These are phyloP conservation scores for Psilanteris sp. DNA, from an alignment of 1,140 invertebrate genomes.

Conservation along the genomic window DNA sequence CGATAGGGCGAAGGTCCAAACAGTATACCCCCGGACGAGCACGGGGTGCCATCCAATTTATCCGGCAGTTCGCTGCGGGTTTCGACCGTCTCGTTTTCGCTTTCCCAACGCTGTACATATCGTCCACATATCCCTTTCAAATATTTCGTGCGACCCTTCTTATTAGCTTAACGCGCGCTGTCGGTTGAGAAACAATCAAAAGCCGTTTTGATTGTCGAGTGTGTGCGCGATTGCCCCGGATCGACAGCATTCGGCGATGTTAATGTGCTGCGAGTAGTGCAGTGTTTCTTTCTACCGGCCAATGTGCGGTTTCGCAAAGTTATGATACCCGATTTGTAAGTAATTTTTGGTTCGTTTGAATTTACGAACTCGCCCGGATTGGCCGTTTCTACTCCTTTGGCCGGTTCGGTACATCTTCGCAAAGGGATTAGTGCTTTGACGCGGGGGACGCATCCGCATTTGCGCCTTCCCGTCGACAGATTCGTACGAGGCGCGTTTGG, in stretches of 20 bases:
- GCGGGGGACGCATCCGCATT: no score
- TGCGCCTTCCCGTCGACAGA: no score
- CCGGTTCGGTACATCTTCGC: no score
- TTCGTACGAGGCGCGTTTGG: no score
- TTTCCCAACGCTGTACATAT: not conserved
- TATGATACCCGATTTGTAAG: constrained; percentile 30
- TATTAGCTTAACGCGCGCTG: no score
- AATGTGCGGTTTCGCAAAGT: constrained; percentile 10
- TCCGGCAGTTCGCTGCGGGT: not conserved
- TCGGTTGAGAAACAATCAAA: no score
- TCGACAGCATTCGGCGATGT: not conserved
- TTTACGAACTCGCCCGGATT: no score
- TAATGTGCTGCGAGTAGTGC: constrained; percentile 26
- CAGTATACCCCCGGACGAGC: constrained; percentile 74
- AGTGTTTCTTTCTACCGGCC: constrained; percentile 11
- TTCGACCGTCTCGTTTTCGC: not conserved
- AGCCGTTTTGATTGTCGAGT: no score
- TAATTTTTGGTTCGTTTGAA: no score
- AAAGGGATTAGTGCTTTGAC: no score
- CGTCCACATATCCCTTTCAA: constrained; percentile 16
- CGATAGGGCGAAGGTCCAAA: constrained; percentile 68
- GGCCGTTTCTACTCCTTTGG: no score
- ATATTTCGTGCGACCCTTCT: no score
- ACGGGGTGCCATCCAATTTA: constrained; percentile 64
- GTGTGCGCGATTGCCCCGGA: not conserved